Evolutionary conservation across 2,797 vertebrate genomes (phyloP).

Genomic region (Aeoliscus strigatus): DNA sequence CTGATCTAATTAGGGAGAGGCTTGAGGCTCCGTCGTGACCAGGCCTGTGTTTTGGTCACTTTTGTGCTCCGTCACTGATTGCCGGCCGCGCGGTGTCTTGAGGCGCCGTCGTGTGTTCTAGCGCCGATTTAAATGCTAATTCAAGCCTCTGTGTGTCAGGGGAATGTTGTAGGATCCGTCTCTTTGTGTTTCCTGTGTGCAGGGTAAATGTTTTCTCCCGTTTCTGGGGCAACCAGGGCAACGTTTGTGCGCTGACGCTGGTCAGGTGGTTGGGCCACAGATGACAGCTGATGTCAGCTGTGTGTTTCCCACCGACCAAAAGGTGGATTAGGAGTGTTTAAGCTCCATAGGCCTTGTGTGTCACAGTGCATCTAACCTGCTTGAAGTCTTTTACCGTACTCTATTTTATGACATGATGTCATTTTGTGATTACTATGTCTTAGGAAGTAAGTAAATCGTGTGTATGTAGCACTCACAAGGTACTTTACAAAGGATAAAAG

Average conservation of each 20-base stretch:
- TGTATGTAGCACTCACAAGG: no score
- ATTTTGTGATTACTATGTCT: no score
- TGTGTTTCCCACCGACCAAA: conserved; percentile 43
- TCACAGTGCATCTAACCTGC: no score
- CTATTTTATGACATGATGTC: no score
- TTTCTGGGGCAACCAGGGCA: conserved; percentile 46
- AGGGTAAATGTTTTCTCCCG: conserved; percentile 56
- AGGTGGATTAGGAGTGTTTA: neutral
- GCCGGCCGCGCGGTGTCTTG: conserved; percentile 2
- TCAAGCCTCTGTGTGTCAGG: conserved; percentile 8
- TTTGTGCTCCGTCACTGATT: conserved; percentile 1
- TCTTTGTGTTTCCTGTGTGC: conserved; percentile 29
- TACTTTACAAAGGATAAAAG: no score
- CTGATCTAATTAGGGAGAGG: conserved; percentile 58
- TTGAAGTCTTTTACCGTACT: no score
- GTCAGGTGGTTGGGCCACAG: conserved; percentile 40
- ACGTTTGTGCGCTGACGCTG: conserved; percentile 45
- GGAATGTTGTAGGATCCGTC: conserved; percentile 15
- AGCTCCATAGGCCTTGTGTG: no score
- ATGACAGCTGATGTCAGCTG: conserved; percentile 53
- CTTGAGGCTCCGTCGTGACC: conserved; percentile 43
- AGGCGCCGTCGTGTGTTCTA: neutral
- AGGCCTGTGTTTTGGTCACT: conserved; percentile 44
- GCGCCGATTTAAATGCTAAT: neutral
- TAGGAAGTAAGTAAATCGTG: no score